phyloP scores from a whole-genome alignment of 2,888 invertebrate genomes.

The Tetragonisca angustula region DNA sequence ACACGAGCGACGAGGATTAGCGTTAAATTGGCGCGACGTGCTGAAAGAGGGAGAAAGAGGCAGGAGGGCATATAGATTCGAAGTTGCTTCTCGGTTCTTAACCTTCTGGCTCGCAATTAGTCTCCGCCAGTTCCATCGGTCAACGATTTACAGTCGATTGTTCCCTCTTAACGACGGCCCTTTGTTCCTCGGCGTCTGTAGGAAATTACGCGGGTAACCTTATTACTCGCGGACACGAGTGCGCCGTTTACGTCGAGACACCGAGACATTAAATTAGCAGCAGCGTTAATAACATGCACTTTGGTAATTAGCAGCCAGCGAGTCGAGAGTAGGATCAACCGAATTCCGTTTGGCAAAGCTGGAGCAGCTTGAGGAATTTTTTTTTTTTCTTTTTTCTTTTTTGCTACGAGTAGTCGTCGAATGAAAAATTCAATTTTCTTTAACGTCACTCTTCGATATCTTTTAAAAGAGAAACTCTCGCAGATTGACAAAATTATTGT shows the following conservation, averaged over 20 bases:
- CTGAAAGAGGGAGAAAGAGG: slow-evolving; percentile 28
- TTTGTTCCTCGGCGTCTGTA: slow-evolving; percentile 31
- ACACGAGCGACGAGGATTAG: slow-evolving; percentile 64
- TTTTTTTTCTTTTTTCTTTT: neutral
- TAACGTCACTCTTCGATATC: too few relatives aligned
- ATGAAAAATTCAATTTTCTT: neutral
- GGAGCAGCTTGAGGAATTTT: neutral
- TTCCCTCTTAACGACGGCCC: slow-evolving; percentile 57
- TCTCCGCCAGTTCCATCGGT: slow-evolving; percentile 47
- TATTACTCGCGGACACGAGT: neutral
- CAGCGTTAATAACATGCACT: neutral
- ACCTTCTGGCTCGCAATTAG: slow-evolving; percentile 55
- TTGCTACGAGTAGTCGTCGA: neutral
- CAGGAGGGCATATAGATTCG: slow-evolving; percentile 2
- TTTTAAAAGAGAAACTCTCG: too few relatives aligned
- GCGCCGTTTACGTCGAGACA: neutral
- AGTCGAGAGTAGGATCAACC: neutral
- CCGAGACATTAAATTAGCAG: neutral
- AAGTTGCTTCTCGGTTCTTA: slow-evolving; percentile 42
- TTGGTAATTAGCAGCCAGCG: neutral
- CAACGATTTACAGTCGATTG: slow-evolving; percentile 64
- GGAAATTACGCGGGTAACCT: slow-evolving; percentile 31
- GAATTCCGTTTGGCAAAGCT: neutral
- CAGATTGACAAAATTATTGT: too few relatives aligned
- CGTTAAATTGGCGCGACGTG: slow-evolving; percentile 62